Conservation (phyloP, 1,140 invertebrate species). For the Ephestia elutella region DNA sequence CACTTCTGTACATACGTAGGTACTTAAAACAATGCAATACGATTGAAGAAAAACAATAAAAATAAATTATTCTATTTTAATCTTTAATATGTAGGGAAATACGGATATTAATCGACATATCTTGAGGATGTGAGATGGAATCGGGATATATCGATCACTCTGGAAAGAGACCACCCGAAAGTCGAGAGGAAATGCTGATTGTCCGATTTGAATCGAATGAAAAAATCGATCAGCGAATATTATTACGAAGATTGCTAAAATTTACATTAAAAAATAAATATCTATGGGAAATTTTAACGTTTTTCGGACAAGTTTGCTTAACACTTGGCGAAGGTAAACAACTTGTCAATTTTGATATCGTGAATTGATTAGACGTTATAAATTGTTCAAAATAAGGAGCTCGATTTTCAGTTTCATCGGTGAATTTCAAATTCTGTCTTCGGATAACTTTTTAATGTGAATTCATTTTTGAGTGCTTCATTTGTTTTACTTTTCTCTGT, state of each 20-base stretch:
- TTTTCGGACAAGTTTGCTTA: constrained; percentile 11
- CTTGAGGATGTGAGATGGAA: constrained; percentile 22
- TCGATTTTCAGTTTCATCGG: background rate
- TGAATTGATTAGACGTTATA: background rate
- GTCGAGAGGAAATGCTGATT: constrained; percentile 9
- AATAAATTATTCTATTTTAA: too few relatives aligned
- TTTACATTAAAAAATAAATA: constrained; percentile 8
- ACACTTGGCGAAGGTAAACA: constrained; percentile 12
- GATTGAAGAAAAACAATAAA: too few relatives aligned
- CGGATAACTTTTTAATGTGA: too few relatives aligned
- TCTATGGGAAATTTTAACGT: constrained; percentile 27
- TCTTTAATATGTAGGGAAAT: background rate
- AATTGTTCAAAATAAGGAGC: background rate
- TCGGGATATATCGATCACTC: constrained; percentile 38
- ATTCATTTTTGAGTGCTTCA: too few relatives aligned
- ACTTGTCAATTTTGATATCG: constrained; percentile 4
- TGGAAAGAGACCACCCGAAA: constrained; percentile 39
- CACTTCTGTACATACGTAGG: too few relatives aligned
- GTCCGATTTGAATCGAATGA: constrained; percentile 3
- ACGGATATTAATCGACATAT: constrained; percentile 16
- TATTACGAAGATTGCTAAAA: background rate
- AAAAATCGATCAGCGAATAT: constrained; percentile 4
- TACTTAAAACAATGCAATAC: too few relatives aligned
- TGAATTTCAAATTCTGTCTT: too few relatives aligned
- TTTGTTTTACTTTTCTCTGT: too few relatives aligned